phyloP scores from a whole-genome alignment of 2,113 vertebrate species.

The Macrotis lagotis region DNA sequence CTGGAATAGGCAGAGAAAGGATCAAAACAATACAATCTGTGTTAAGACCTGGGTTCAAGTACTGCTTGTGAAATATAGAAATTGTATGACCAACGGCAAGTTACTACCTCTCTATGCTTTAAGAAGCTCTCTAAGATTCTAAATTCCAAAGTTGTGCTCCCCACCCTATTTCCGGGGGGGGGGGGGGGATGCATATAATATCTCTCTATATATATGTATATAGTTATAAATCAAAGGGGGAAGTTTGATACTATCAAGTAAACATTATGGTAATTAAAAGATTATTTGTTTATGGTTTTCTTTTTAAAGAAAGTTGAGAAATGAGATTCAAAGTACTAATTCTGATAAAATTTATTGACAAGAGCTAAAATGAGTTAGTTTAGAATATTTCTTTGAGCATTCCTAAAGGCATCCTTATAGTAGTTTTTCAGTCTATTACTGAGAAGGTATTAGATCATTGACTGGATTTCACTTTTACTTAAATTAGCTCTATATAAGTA shows the following conservation, averaged over 20 bases:
- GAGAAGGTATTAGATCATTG: no score
- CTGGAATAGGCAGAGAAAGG: background rate
- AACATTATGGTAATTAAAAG: conserved; percentile 15
- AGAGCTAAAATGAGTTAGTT: conserved; percentile 6
- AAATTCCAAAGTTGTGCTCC: background rate
- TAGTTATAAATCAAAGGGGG: background rate
- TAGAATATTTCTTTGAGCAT: no score
- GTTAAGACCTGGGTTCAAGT: background rate
- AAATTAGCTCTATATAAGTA: no score
- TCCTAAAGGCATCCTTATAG: no score
- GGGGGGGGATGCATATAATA: no score
- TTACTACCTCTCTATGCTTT: background rate
- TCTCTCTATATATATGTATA: no score
- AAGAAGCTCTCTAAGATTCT: background rate
- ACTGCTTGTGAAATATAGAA: no score
- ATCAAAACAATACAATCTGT: background rate
- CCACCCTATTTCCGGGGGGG: background rate
- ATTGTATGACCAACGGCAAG: background rate
- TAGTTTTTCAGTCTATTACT: no score
- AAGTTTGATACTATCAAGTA: conserved; percentile 27
- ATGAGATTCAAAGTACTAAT: conserved; percentile 1
- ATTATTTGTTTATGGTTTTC: background rate
- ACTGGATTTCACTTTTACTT: no score
- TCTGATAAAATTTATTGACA: background rate
- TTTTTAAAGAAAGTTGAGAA: conserved; percentile 37